A percentile compares a stretch with the other conserved stretches of the same genome.
These are phyloP conservation scores for Thera britannica DNA, from an alignment of 2,888 invertebrate species.

Conservation along the genomic window DNA sequence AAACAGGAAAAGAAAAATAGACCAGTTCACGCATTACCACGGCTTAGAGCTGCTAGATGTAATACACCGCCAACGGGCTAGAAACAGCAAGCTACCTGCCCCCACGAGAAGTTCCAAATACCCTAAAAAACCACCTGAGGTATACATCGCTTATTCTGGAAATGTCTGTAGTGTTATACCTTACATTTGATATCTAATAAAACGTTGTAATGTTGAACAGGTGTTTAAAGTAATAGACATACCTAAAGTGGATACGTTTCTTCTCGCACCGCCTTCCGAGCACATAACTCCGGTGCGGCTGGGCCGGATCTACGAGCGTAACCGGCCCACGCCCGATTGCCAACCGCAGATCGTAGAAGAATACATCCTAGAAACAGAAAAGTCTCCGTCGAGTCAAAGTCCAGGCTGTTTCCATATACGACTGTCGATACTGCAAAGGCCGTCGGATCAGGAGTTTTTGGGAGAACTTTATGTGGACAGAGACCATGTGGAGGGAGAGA, in stretches of 20 bases:
- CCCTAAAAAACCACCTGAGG: constrained; percentile 84
- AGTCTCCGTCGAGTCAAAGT: constrained; percentile 85
- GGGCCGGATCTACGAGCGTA: constrained; percentile 85
- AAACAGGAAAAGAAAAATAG: constrained; percentile 94
- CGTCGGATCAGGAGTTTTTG: constrained; percentile 94
- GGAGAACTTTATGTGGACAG: constrained; percentile 96
- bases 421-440: constrained; percentile 93
- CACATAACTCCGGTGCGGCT: constrained; percentile 66
- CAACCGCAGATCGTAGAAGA: constrained; percentile 94
- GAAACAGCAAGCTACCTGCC: constrained; percentile 77
- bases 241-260: constrained; percentile 86
- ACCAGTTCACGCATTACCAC: constrained; percentile 92
- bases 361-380: constrained; percentile 94
- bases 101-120: constrained; percentile 79
- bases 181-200: no score
- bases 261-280: constrained; percentile 83
- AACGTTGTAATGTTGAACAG: constrained; percentile 51
- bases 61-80: constrained; percentile 82
- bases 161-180: background rate
- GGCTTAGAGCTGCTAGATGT: constrained; percentile 91
- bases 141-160: constrained; percentile 40
- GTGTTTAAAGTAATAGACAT: constrained; percentile 87
- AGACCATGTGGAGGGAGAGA: constrained; percentile 90
- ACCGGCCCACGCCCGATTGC: constrained; percentile 88
- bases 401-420: constrained; percentile 92